Percentiles rank a stretch among this genome's conserved stretches.
These are phyloP conservation scores for Wiebesia pumilae DNA, from an alignment of 1,140 invertebrate species.

Conservation along the genomic window DNA sequence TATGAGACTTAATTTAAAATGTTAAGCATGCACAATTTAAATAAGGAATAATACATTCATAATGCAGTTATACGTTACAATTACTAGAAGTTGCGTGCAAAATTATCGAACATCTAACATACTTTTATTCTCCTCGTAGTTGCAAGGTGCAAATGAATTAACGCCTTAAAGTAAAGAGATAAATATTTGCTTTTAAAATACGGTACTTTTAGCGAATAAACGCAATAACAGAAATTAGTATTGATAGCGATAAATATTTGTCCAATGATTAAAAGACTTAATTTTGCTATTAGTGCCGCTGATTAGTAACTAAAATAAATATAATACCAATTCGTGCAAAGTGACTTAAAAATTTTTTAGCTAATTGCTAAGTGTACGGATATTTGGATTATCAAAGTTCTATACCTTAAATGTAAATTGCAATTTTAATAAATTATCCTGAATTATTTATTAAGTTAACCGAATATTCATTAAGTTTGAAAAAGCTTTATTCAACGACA, in stretches of 20 bases:
- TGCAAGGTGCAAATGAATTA: background rate
- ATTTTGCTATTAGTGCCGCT: no score
- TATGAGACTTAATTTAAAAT: background rate
- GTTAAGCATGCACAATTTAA: slow-evolving; percentile 4
- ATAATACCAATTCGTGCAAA: no score
- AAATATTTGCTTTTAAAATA: slow-evolving; percentile 3
- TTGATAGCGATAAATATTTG: background rate
- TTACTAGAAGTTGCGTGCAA: slow-evolving; percentile 14
- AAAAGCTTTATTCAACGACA: no score
- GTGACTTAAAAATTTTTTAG: no score
- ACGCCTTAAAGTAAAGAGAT: background rate
- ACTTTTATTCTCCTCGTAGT: background rate
- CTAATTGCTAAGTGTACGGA: no score
- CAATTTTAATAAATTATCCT: no score
- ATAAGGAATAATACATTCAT: background rate
- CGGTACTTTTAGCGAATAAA: background rate
- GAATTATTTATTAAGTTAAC: background rate
- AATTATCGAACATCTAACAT: slow-evolving; percentile 10
- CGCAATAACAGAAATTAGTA: background rate
- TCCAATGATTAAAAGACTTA: no score
- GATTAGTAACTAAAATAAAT: no score
- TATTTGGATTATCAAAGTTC: no score
- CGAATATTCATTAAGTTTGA: no score
- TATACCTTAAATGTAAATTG: no score
- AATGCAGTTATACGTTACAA: slow-evolving; percentile 19